A percentile compares a stretch with the other conserved stretches of the same genome.
phyloP scores from a whole-genome alignment of 1,140 invertebrate species.

The Helicoverpa zea region DNA sequence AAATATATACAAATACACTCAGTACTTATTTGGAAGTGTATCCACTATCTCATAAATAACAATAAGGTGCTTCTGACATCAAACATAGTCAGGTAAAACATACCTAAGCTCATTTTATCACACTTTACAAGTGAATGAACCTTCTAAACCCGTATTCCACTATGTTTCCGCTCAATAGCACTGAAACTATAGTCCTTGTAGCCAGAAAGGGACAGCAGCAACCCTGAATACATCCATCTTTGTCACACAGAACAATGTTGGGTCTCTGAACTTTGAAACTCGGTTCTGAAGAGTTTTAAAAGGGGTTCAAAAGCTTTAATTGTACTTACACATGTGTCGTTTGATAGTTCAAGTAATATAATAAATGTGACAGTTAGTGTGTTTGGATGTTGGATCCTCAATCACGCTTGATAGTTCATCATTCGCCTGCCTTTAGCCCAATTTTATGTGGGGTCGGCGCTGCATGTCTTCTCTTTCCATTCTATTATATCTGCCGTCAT shows the following conservation, averaged over 20 bases:
- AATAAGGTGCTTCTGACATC: neutral
- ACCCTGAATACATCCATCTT: neutral
- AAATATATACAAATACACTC: too few relatives aligned
- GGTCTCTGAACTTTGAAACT: conserved; percentile 30
- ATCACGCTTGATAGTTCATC: too few relatives aligned
- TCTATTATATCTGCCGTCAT: too few relatives aligned
- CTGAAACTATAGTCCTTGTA: conserved; percentile 25
- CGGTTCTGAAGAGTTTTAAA: conserved; percentile 21
- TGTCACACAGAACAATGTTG: conserved; percentile 15
- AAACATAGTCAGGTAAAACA: neutral
- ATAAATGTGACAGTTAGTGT: too few relatives aligned
- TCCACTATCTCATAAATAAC: too few relatives aligned
- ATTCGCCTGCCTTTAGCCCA: too few relatives aligned
- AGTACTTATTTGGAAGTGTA: too few relatives aligned
- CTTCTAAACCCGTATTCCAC: conserved; percentile 13
- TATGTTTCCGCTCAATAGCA: conserved; percentile 31
- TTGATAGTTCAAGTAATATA: too few relatives aligned
- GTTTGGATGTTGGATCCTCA: too few relatives aligned
- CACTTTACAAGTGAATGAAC: conserved; percentile 6
- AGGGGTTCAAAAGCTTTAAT: conserved; percentile 6
- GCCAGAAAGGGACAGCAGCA: neutral
- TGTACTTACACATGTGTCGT: conserved; percentile 7
- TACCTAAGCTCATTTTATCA: conserved; percentile 10
- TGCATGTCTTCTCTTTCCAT: too few relatives aligned
- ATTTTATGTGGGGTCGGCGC: too few relatives aligned